phyloP scores from a whole-genome alignment of 2,113 vertebrate species.

The Melanerpes aurifrons region DNA sequence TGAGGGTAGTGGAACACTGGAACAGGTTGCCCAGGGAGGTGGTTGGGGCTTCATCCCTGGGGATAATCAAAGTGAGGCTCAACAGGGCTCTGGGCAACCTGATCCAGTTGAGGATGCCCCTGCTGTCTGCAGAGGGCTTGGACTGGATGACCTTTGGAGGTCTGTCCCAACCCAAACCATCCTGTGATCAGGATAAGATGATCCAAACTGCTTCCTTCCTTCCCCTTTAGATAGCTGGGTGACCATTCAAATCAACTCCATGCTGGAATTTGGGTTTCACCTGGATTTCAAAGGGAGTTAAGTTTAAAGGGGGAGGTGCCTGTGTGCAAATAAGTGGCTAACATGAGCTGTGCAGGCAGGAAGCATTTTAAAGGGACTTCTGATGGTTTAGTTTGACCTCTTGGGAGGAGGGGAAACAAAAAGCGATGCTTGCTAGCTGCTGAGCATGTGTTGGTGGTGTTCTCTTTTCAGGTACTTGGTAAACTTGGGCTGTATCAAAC shows the following conservation, averaged over 20 bases:
- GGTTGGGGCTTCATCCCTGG: too few relatives aligned
- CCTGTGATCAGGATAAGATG: not conserved
- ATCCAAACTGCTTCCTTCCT: not conserved
- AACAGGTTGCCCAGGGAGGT: too few relatives aligned
- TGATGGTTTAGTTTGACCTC: fast-evolving
- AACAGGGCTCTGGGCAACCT: too few relatives aligned
- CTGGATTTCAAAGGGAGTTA: not conserved
- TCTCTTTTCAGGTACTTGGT: constrained; percentile 87
- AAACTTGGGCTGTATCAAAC: constrained; percentile 95
- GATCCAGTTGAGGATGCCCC: too few relatives aligned
- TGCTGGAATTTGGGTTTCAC: not conserved
- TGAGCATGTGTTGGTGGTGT: not conserved
- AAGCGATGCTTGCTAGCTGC: not conserved
- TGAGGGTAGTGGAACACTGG: too few relatives aligned
- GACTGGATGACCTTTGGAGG: too few relatives aligned
- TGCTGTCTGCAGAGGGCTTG: too few relatives aligned
- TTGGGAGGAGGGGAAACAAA: too few relatives aligned
- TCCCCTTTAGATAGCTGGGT: fast-evolving
- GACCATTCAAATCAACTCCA: not conserved
- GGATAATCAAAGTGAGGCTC: too few relatives aligned
- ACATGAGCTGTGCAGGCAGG: not conserved
- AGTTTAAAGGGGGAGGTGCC: fast-evolving
- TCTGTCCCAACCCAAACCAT: too few relatives aligned
- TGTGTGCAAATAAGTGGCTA: not conserved
- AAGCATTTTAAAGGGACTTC: not conserved